Evolutionary conservation across 2,797 vertebrate species (phyloP).

Genomic region (Petrocephalus sullivani): DNA sequence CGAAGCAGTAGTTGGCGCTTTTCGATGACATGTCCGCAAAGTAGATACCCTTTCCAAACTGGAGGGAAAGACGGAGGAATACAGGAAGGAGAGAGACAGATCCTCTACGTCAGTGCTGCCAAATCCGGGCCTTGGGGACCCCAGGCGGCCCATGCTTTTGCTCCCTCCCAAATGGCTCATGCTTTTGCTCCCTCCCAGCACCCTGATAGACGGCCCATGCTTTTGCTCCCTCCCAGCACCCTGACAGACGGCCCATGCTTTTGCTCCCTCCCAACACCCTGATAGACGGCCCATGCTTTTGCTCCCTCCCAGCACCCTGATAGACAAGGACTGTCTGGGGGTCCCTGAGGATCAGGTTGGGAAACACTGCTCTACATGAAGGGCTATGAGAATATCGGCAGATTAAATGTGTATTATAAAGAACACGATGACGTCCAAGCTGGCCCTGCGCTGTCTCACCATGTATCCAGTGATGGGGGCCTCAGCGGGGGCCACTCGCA

Average conservation of each 20-base stretch:
- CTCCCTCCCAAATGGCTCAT: background rate
- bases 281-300: background rate
- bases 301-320: too few species aligned
- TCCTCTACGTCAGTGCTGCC: background rate
- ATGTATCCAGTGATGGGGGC: constrained; percentile 86
- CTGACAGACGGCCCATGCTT: background rate
- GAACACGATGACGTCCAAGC: background rate
- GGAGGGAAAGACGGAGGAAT: constrained; percentile 13
- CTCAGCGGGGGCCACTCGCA: constrained; percentile 78
- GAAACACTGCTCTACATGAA: background rate
- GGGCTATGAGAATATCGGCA: background rate
- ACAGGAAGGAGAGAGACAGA: background rate
- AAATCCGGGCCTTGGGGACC: background rate
- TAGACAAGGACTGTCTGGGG: background rate
- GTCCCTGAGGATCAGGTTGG: background rate
- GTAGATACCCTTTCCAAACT: constrained; percentile 92
- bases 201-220: too few species aligned
- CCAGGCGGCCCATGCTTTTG: background rate
- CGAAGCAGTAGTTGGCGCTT: constrained; percentile 86
- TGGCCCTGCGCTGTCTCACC: constrained; percentile 53
- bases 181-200: too few species aligned
- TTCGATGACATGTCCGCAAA: constrained; percentile 93
- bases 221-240: too few species aligned
- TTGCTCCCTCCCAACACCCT: background rate
- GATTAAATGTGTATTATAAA: background rate